These are phyloP conservation scores for Azorinus chamasolen DNA, from an alignment of 2,888 invertebrate species.

Conservation along the genomic window DNA sequence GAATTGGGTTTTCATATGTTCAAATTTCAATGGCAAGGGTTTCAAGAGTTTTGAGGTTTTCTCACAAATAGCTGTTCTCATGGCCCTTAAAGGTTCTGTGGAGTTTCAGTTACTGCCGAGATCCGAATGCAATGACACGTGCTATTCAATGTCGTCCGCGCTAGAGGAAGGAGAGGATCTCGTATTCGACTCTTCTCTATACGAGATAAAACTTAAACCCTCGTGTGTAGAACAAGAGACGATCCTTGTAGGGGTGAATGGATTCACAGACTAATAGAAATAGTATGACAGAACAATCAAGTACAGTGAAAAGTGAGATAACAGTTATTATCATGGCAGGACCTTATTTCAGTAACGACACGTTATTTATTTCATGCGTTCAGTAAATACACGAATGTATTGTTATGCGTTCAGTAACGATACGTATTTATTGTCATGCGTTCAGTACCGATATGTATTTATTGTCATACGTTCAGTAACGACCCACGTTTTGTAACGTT, in stretches of 20 bases:
- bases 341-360: too few species aligned
- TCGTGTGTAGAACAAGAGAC: constrained; percentile 7
- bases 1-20: constrained; percentile 16
- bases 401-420: too few species aligned
- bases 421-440: too few species aligned
- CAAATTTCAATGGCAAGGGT: constrained; percentile 4
- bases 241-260: constrained; percentile 9
- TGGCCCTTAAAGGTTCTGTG: not conserved
- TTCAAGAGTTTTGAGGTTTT: constrained; percentile 12
- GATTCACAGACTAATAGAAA: constrained; percentile 3
- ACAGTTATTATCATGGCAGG: too few species aligned
- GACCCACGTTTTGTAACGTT: too few species aligned
- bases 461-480: too few species aligned
- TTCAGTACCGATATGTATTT: too few species aligned
- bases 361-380: too few species aligned
- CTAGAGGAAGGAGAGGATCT: constrained; percentile 2
- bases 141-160: not conserved
- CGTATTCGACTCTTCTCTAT: constrained; percentile 7
- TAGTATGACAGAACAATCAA: too few species aligned
- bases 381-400: too few species aligned
- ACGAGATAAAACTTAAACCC: constrained; percentile 16
- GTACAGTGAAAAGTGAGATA: too few species aligned
- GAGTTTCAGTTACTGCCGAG: not conserved
- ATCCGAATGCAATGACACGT: not conserved
- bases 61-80: constrained; percentile 6